Evolutionary conservation across 2,888 invertebrate species (phyloP), one percentile per base, ranked within the genome.

Genomic region (Rhabditophanes sp.): DNA sequence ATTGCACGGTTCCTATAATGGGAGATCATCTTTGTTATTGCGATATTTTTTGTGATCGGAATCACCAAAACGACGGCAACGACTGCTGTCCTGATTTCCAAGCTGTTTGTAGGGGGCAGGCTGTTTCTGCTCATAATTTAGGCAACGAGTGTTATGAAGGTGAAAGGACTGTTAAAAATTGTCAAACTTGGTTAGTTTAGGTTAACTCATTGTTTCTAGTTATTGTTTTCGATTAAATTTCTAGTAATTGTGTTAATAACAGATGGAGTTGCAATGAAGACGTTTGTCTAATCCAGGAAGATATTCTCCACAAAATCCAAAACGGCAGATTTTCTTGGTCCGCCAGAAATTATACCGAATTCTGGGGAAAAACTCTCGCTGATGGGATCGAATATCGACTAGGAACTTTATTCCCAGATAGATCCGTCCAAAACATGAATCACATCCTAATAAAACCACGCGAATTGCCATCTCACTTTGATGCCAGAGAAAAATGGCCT

Each of bases 31-130:
- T 61, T 2, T 90, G 90, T 68, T 90, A 90, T 68, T 90, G 90
- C 67, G 90, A 90, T 67, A 74, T 79, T 48, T 88, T 87, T 69
- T 88, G 88, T 69, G 78, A 81, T 64, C 70, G 79, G 20, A 74
- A 74, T 23, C 9, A 16, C 17, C 12, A 21, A 5, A 39, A 37
- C 1, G 66, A 69, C 7, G 73, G 74, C 22, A 76, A 77, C 49
- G 88, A 88, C 66, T 90, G 88, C 65, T 90, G 88, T 60, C 88
- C 88, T 0, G 90, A 90, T 68, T 90, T 78, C 66, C 75, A 74
- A 65, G 71, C 74, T 1, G 75, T 75, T 42, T 90, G 88, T 60
- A 70, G 69, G 46, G 75, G 76, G n/a, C 32, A 32, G 29, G 37
- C 34, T 23, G 9, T 6, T 2, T 15, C n/a, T 33, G 6, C n/a